A percentile compares a stretch with the other conserved stretches of the same genome.
These are phyloP conservation scores for Microplitis manilae DNA, from an alignment of 2,888 invertebrate species.

Conservation along the genomic window DNA sequence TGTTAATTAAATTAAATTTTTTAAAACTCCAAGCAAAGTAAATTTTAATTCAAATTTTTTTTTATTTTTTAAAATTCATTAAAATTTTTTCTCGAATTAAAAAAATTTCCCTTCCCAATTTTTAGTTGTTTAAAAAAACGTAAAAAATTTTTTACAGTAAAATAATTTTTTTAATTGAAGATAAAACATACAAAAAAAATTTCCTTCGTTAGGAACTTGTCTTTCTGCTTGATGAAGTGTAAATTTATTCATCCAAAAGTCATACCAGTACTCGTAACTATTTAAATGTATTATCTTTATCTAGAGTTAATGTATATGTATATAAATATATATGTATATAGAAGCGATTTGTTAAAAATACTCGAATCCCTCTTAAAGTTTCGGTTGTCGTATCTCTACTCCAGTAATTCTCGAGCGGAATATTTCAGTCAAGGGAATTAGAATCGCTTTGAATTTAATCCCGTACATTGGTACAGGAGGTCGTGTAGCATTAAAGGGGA, in stretches of 20 bases:
- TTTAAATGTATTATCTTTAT: conserved; percentile 15
- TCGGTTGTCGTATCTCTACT: not conserved
- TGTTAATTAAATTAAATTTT: no score
- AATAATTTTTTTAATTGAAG: not conserved
- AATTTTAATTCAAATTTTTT: no score
- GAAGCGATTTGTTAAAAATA: conserved; percentile 1
- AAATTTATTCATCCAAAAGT: conserved; percentile 49
- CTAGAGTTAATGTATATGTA: not conserved
- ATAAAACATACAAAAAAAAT: not conserved
- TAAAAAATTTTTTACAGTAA: not conserved
- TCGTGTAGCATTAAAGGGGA: conserved; percentile 5
- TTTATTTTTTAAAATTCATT: no score
- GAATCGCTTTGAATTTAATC: conserved; percentile 27
- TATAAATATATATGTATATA: not conserved
- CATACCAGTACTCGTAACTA: conserved; percentile 34
- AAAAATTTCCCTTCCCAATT: no score
- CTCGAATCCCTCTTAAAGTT: not conserved
- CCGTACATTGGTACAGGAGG: not conserved
- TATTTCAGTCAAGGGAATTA: conserved; percentile 9
- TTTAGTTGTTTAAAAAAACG: no score
- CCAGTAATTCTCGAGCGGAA: conserved; percentile 5
- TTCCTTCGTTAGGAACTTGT: conserved; percentile 49
- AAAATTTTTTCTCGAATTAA: no score
- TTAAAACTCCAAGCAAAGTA: no score
- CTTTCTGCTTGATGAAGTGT: conserved; percentile 58